Evolutionary conservation across 2,113 vertebrate genomes (phyloP), one percentile per base, ranked within the genome.

Genomic region (Cinclus mexicanus): DNA sequence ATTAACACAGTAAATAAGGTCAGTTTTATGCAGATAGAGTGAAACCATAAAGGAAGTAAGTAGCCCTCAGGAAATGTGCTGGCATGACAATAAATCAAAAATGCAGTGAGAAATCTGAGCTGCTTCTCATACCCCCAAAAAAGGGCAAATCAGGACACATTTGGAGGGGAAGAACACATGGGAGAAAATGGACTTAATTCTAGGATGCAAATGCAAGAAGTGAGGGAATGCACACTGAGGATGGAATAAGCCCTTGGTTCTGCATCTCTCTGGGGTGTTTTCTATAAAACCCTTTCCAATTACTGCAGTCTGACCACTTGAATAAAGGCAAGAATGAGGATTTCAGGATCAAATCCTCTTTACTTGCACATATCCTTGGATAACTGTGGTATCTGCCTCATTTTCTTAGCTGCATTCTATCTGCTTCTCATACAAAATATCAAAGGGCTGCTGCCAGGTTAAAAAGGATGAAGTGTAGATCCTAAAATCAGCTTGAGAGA

Each of bases 21-120:
- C 78, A 70, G 81, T 35, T 80, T 90, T 90, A 95, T 93, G 93
- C 85, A 95, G 84, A 89, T 80, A 50, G 94, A 93, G 47, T 79
- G 52, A 88, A 70, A 59, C 39, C 59, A 77, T 50, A 80, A 71
- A 91, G 75, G 63, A 84, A 95, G 31, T 69, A 84, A 91, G 71
- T 25, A 70, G 71, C 87, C 87, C 84, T 86, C 75, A 80, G 87
- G 91, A 94, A 94, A 95, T n/a, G 87, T 65, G 75, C 77, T 69
- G 92, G 55, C 16, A 2, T 19, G 91, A 70, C 46, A 61, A 63
- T 59, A 95, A 78, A 93, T 93, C 90, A 95, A 80, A 95, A 95
- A 59, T 0, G 26, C 29, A 63, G 42, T 31, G 90, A 88, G 90
- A 74, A 89, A 80, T 65, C 59, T 22, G 76, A 97, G 90, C 88